Base-by-base conservation (phyloP, 2,113 vertebrate species). In the Myiopsitta monachus region DNA sequence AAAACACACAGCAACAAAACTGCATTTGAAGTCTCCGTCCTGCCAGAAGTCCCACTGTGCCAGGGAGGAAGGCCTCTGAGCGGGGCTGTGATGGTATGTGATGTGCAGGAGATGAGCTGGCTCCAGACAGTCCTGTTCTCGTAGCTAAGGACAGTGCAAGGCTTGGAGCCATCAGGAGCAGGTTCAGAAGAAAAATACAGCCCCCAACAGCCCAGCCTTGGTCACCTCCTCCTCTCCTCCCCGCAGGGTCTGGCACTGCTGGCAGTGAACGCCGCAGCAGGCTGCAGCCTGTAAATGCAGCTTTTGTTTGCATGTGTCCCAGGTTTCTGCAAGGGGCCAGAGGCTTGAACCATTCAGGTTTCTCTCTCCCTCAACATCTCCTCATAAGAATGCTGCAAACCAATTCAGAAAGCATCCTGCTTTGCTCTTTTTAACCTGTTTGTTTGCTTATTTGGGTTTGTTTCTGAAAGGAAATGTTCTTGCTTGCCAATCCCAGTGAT, bases 1-100 rank as follows among this genome's bases (percentile, higher is more conserved):
- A 93, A 96, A 97, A 97, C 82, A 96, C 59, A 24, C 26, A 70
- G 90, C 84, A 93, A 67, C 95, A 80, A 5, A 94, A 88, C 46
- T 96, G 94, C 79, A 57, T 77, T 93, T 88, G 96, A 92, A 90
- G 93, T 33, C 66, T 30, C 30, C 2, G 46, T 8, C 72, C 94
- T 90, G 84, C 72, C 54, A 96, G 90, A 43, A 94, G 89, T 9
- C 70, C 23, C 1, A 3, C 91, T 9, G 55, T 85, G 93, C 91
- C 84, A 64, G 81, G 24, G 86, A 95, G 92, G 63, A 61, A 73
- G 95, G 91, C 7, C 44, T 62, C 31, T 0, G 15, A 68, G 85
- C 43, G 7, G 92, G 84, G 82, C 94, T 7, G 36, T 5, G 89
- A 77, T 6, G 67, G 79, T 21, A 46, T 39, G 95, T 1, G 70